Evolutionary conservation across 2,888 invertebrate genomes (phyloP), one percentile per base, ranked within the genome.

Genomic region (Plagodis pulveraria): DNA sequence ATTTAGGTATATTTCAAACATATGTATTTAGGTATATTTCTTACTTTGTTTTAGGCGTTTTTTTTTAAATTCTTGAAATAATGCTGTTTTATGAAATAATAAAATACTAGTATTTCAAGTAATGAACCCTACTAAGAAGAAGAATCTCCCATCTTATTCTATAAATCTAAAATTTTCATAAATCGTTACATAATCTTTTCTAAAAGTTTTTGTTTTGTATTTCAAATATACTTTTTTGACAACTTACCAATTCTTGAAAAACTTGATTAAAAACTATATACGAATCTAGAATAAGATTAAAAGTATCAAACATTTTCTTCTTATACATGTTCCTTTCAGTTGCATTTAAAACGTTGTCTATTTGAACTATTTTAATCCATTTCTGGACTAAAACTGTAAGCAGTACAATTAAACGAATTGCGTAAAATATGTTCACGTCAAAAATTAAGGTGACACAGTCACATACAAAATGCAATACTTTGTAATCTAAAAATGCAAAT

Each of bases 281-380:
- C 2, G 56, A 49, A 6, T 61, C 52, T 36, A 61, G 11, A 5
- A 61, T 61, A 6, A 41, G 36, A 0, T 32, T 35, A 6, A 46
- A 61, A 0, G 49, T 47, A 33, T 61, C 42, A 11, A 61, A 56
- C 49, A 61, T 56, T 33, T 42, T 52, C 38, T 52, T 56, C 56
- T 56, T 56, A 45, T 52, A 49, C 9, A 12, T 49, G n/a, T 38
- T 22, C 35, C 4, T 33, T 40, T 6, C 35, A 2, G 6, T 43
- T 51, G 6, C 44, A 43, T 42, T 51, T 49, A 5, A 22, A 7
- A 9, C 10, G 10, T 10, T 6, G 8, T 5, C 40, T 10, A 5
- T n/a, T 40, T 56, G 10, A 5, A 56, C 7, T 41, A 49, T 33
- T n/a, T 45, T 6, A 0, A 49, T 53, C 60, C 56, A 61, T 34